These are phyloP conservation scores for Drosophila leonis DNA, from an alignment of 2,888 invertebrate genomes.

Conservation along the genomic window DNA sequence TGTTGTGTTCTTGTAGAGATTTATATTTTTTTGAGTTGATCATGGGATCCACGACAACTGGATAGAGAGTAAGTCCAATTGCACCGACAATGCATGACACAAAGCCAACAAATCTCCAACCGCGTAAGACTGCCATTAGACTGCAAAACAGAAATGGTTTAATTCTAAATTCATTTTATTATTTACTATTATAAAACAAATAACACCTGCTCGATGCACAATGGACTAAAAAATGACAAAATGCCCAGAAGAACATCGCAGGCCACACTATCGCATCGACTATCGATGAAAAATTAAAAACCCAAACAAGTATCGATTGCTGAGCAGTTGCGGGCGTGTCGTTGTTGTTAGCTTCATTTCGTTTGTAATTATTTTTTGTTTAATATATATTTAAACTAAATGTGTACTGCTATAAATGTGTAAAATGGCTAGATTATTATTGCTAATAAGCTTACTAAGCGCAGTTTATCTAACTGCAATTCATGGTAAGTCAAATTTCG, in stretches of 20 bases:
- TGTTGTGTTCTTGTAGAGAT: conserved; percentile 53
- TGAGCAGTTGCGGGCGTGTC: conserved; percentile 63
- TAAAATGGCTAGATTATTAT: conserved; percentile 52
- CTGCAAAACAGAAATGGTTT: conserved; percentile 30
- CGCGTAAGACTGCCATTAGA: conserved; percentile 84
- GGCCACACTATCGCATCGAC: conserved; percentile 5
- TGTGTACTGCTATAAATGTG: conserved; percentile 27
- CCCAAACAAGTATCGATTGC: conserved; percentile 25
- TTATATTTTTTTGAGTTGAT: conserved; percentile 87
- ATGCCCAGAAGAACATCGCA: not conserved
- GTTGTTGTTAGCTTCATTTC: conserved; percentile 57
- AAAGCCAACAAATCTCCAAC: conserved; percentile 87
- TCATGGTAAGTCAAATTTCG: conserved; percentile 45
- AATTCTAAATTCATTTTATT: conserved; percentile 18
- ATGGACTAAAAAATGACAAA: conserved; percentile 42
- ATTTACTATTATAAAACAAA: conserved; percentile 55
- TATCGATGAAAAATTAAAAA: conserved; percentile 13
- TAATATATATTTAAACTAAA: conserved; percentile 31
- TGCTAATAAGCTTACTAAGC: conserved; percentile 47
- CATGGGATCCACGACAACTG: conserved; percentile 88
- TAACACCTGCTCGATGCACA: conserved; percentile 51
- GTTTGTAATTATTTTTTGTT: conserved; percentile 36
- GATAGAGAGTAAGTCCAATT: conserved; percentile 87
- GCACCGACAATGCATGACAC: conserved; percentile 87
- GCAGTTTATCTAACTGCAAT: conserved; percentile 39